These are phyloP conservation scores for Helarctos malayanus DNA, from an alignment of 2,797 vertebrate genomes.

Conservation along the genomic window DNA sequence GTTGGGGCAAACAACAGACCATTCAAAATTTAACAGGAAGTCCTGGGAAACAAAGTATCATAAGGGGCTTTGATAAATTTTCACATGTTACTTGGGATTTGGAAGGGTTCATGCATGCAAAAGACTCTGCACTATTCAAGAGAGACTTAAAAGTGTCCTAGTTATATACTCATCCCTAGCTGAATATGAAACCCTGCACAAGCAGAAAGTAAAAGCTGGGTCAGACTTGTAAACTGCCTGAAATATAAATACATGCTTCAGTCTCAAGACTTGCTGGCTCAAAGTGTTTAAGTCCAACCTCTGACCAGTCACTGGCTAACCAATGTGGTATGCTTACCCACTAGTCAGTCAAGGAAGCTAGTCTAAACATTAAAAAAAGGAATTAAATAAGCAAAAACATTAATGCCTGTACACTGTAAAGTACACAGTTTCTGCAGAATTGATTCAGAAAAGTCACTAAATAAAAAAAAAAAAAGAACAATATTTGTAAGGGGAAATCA, in stretches of 20 bases:
- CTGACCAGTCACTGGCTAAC: not conserved
- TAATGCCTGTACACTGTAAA: not conserved
- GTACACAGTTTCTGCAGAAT: not conserved
- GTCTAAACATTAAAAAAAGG: not conserved
- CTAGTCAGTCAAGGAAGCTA: not conserved
- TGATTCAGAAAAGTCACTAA: not conserved
- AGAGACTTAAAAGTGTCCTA: not conserved
- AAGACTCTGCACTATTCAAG: not conserved
- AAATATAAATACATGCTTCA: not conserved
- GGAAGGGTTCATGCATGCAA: not conserved
- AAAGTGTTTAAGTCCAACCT: not conserved
- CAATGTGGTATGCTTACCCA: not conserved
- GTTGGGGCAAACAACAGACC: not conserved
- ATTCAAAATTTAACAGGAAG: not conserved
- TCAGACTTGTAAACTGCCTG: not conserved
- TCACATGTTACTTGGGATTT: not conserved
- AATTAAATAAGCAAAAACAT: not conserved
- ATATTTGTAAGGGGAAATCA: not conserved
- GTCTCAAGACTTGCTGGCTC: not conserved
- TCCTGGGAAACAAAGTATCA: not conserved
- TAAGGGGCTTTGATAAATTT: not conserved
- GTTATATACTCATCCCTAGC: not conserved
- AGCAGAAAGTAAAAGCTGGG: not conserved
- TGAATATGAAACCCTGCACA: not conserved
- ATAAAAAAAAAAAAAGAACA: not conserved